Conservation (phyloP, 2,888 invertebrate genomes). For the Amphipyra berbera region DNA sequence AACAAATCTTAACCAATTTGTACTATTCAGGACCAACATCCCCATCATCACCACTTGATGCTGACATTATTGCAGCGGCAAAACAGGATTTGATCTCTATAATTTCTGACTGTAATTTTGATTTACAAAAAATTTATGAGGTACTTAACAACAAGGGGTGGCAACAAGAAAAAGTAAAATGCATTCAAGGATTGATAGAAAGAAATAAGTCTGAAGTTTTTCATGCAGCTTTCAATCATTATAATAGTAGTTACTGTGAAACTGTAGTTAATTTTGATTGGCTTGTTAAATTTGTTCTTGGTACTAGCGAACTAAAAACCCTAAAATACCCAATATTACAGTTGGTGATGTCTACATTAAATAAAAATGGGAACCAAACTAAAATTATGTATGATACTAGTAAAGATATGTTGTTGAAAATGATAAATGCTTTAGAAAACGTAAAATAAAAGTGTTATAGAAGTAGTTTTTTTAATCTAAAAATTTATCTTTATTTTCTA, state of each 20-base stretch:
- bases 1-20: slow-evolving; percentile 64
- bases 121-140: slow-evolving; percentile 59
- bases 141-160: slow-evolving; percentile 57
- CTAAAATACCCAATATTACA: slow-evolving; percentile 75
- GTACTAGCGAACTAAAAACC: slow-evolving; percentile 77
- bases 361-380: slow-evolving; percentile 58
- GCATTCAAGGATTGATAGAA: slow-evolving; percentile 61
- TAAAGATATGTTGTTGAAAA: slow-evolving; percentile 71
- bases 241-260: slow-evolving; percentile 72
- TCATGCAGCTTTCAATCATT: slow-evolving; percentile 64
- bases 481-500: too few species aligned
- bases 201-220: slow-evolving; percentile 66
- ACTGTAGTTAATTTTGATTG: slow-evolving; percentile 73
- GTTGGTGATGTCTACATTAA: slow-evolving; percentile 67
- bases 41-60: slow-evolving; percentile 30
- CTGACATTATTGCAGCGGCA: slow-evolving; percentile 50
- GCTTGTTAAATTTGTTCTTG: slow-evolving; percentile 74
- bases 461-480: too few species aligned
- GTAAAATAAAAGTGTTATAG: slow-evolving; percentile 26
- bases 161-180: slow-evolving; percentile 61
- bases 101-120: slow-evolving; percentile 63
- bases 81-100: slow-evolving; percentile 68
- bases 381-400: slow-evolving; percentile 72
- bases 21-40: slow-evolving; percentile 46
- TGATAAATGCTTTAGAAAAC: slow-evolving; percentile 73